Evolutionary conservation across 2,797 vertebrate species (phyloP).

Genomic region (Lacerta bilineata): DNA sequence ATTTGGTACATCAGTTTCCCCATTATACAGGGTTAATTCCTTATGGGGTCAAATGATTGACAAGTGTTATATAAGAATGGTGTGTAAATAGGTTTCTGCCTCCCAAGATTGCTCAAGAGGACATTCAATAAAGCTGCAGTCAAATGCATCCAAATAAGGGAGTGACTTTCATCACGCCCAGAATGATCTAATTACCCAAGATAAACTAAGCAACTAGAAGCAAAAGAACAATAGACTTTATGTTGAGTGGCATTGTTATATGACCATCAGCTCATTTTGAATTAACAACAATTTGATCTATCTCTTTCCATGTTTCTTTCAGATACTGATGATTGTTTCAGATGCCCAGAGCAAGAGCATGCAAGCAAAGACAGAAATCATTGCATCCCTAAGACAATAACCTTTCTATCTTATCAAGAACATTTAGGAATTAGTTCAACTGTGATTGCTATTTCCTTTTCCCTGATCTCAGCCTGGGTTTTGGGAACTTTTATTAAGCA

Average conservation of each 20-base stretch:
- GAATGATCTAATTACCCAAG: too few species aligned
- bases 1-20: neutral
- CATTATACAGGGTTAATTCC: too few species aligned
- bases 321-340: slow-evolving; percentile 2
- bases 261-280: too few species aligned
- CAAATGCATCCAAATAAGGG: too few species aligned
- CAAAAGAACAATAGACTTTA: too few species aligned
- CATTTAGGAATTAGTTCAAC: neutral
- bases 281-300: too few species aligned
- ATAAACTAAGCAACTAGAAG: too few species aligned
- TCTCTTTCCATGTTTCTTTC: neutral
- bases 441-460: neutral
- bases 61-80: neutral
- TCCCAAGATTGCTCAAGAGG: too few species aligned
- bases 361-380: neutral
- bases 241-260: too few species aligned
- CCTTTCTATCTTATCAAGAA: neutral
- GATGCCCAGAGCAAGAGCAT: neutral
- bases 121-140: too few species aligned
- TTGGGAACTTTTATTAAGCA: neutral
- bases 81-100: neutral
- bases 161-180: too few species aligned
- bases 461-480: neutral
- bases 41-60: too few species aligned
- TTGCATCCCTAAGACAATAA: neutral